A percentile compares a stretch with the other conserved stretches of the same genome.
Conservation (phyloP, 2,113 vertebrate species). For the Ginglymostoma cirratum region DNA sequence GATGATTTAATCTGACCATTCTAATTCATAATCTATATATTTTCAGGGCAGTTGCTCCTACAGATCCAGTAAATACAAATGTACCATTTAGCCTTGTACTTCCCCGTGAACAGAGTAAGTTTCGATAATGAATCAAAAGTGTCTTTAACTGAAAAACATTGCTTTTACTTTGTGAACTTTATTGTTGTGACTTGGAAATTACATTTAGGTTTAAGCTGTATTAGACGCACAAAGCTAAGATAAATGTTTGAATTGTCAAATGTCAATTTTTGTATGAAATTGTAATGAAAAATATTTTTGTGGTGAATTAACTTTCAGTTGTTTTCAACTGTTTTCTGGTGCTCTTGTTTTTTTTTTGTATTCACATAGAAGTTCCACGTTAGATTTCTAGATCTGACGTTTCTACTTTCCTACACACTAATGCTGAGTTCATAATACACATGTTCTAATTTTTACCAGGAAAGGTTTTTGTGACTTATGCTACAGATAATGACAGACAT, state of each 20-base stretch:
- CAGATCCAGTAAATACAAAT: constrained; percentile 26
- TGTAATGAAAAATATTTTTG: not conserved
- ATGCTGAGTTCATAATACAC: not conserved
- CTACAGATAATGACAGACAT: constrained; percentile 63
- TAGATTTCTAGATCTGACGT: too few relatives aligned
- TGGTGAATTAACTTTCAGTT: not conserved
- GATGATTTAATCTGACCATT: not conserved
- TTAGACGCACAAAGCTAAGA: not conserved
- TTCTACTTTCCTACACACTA: not conserved
- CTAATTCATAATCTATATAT: not conserved
- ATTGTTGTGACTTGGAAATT: not conserved
- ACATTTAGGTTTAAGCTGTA: not conserved
- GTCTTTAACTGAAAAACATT: not conserved
- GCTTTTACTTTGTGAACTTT: not conserved
- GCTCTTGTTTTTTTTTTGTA: not conserved
- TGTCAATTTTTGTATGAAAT: not conserved
- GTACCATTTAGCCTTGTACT: not conserved
- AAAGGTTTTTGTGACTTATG: constrained; percentile 65
- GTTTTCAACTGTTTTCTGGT: not conserved
- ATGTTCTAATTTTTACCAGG: constrained; percentile 46
- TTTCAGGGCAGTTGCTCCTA: constrained; percentile 6
- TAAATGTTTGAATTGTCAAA: too few relatives aligned
- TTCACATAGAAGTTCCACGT: not conserved
- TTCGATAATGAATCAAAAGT: not conserved
- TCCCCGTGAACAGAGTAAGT: constrained; percentile 32